Conservation (phyloP, 2,888 invertebrate species). For the Epirrhoe alternata region DNA sequence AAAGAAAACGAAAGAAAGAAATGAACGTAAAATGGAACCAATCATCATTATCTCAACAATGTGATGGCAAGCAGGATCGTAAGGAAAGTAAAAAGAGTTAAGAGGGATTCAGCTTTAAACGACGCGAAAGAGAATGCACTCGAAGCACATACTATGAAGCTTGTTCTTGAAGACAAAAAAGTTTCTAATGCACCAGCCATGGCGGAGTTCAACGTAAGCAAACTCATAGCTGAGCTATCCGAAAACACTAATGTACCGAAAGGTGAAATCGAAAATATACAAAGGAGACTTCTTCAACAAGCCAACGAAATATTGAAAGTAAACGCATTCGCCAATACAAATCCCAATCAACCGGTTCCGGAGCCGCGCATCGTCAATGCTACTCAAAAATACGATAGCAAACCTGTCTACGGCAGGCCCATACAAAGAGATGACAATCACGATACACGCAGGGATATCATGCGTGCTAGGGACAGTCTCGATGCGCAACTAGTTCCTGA, state of each 20-base stretch:
- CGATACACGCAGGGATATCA: slow-evolving; percentile 10
- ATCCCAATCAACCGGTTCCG: slow-evolving; percentile 56
- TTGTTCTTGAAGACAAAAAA: slow-evolving; percentile 56
- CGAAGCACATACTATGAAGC: slow-evolving; percentile 60
- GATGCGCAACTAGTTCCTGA: slow-evolving; percentile 79
- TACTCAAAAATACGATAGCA: slow-evolving; percentile 65
- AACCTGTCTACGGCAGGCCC: slow-evolving; percentile 69
- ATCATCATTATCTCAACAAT: slow-evolving; percentile 80
- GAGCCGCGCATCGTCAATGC: slow-evolving; percentile 68
- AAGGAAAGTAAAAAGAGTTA: slow-evolving; percentile 89
- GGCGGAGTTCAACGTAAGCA: slow-evolving; percentile 74
- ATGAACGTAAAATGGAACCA: slow-evolving; percentile 51
- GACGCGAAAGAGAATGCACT: slow-evolving; percentile 29
- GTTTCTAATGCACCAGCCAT: slow-evolving; percentile 57
- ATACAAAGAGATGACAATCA: slow-evolving; percentile 59
- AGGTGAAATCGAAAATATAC: slow-evolving; percentile 78
- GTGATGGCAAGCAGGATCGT: slow-evolving; percentile 89
- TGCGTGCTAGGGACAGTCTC: slow-evolving; percentile 56
- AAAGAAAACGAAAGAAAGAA: slow-evolving; percentile 49
- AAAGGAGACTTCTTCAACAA: slow-evolving; percentile 73
- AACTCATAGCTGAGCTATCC: slow-evolving; percentile 76
- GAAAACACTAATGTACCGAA: slow-evolving; percentile 77
- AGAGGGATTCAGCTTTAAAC: slow-evolving; percentile 67
- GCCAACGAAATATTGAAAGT: slow-evolving; percentile 81
- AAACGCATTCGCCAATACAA: slow-evolving; percentile 66